Base-by-base conservation (phyloP, 2,113 vertebrate species). In the Malaclemys terrapin region DNA sequence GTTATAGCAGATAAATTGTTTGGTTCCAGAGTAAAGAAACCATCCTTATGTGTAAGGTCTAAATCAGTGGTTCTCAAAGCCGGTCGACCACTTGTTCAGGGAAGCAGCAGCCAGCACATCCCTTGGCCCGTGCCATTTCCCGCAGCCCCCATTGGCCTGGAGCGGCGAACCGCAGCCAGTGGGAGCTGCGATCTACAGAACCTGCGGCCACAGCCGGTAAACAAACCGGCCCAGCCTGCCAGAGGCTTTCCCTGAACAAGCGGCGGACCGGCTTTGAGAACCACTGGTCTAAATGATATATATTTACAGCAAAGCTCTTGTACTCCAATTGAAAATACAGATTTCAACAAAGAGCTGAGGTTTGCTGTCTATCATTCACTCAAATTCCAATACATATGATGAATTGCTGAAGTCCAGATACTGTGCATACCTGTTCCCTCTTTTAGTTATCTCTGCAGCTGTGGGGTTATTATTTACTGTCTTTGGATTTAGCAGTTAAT, bases 351-450 rank as follows among this genome's bases (percentile, higher is more conserved):
- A 84, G 85, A 91, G 56, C 2, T 82, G 88, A 87, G 42, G 27
- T 45, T 90, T 91, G 65, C 49, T 93, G 27, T 42, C 31, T 3
- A 50, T 84, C 76, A n/a, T 2, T 42, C 24, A 79, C 62, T 87
- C 45, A 75, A 54, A 25, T 22, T 27, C 75, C 0, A 0, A 8
- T 53, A 38, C 24, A 16, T 35, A 29, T 38, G 75, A 57, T 45
- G 35, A 49, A 38, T 38, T 92, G 59, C 45, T 52, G 92, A 89
- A 49, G 13, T 47, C n/a, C 59, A 42, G 42, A 50, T 56, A 65
- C 84, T 94, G 87, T 82, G n/a, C 82, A 62, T 69, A 94, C 94
- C 31, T 72, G 12, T 93, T 90, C 87, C 76, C 80, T 38, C 31
- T 54, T 42, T 1, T 81, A 80, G 47, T 89, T 53, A 62, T 89